A percentile compares a stretch with the other conserved stretches of the same genome.
These are phyloP conservation scores for Philereme vetulata DNA, from an alignment of 2,888 invertebrate species.

Conservation along the genomic window DNA sequence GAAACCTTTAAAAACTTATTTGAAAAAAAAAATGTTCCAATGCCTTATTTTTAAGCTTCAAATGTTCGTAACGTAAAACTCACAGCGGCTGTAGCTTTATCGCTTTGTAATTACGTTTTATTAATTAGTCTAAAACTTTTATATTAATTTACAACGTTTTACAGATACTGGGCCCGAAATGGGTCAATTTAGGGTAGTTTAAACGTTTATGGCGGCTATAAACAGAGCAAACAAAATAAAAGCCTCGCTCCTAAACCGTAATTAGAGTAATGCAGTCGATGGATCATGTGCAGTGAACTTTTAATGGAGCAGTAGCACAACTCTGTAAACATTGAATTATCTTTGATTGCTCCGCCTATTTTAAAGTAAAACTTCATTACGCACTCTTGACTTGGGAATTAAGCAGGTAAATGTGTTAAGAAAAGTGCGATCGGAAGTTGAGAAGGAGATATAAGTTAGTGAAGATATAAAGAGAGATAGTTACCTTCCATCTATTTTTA, in stretches of 20 bases:
- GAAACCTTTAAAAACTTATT: too few relatives aligned
- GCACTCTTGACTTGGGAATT: too few relatives aligned
- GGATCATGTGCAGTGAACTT: conserved; percentile 46
- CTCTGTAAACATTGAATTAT: background rate
- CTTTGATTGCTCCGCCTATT: too few relatives aligned
- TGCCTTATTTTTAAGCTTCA: too few relatives aligned
- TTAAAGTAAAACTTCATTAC: too few relatives aligned
- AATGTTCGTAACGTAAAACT: conserved; percentile 12
- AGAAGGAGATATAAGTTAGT: too few relatives aligned
- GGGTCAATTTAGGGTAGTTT: conserved; percentile 52
- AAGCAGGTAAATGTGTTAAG: too few relatives aligned
- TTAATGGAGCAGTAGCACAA: conserved; percentile 8
- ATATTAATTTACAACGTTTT: conserved; percentile 55
- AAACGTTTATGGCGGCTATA: conserved; percentile 51
- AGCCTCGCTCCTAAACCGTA: conserved; percentile 60
- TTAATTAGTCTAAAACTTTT: conserved; percentile 55
- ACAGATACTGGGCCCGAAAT: conserved; percentile 45
- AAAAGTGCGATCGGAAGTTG: too few relatives aligned
- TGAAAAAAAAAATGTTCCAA: too few relatives aligned
- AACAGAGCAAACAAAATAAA: conserved; percentile 55
- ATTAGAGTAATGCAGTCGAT: conserved; percentile 71
- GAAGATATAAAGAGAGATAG: too few relatives aligned
- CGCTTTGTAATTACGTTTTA: conserved; percentile 50
- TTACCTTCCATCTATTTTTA: too few relatives aligned
- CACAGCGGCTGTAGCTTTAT: conserved; percentile 34